Evolutionary conservation across 2,113 vertebrate genomes (phyloP).

Genomic region (Hoplias malabaricus): DNA sequence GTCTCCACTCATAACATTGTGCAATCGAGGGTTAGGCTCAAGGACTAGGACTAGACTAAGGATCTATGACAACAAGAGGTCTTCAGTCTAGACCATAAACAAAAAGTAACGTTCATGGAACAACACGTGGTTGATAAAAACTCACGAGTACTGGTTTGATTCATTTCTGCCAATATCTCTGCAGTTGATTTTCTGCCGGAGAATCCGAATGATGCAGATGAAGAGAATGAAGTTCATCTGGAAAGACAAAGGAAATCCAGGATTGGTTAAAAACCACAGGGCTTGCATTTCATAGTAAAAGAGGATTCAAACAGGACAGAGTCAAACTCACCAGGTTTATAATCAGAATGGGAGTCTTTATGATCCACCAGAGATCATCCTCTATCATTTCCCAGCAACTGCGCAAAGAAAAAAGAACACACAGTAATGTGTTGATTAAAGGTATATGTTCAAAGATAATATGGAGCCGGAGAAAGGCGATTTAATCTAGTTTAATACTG

Average conservation of each 20-base stretch:
- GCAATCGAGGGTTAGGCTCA: no score
- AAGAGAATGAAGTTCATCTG: conserved; percentile 94
- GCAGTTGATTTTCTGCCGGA: conserved; percentile 92
- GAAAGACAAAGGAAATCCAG: neutral
- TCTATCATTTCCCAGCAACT: conserved; percentile 92
- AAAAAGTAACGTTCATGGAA: no score
- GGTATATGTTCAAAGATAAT: no score
- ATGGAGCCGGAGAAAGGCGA: no score
- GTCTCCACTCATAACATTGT: no score
- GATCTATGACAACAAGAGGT: no score
- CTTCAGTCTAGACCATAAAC: no score
- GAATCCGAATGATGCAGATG: conserved; percentile 91
- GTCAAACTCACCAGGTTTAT: conserved; percentile 85
- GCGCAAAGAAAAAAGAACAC: conserved; percentile 20
- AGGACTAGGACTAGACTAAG: no score
- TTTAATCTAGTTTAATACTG: no score
- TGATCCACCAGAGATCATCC: conserved; percentile 90
- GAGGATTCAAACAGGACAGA: neutral
- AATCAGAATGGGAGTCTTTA: conserved; percentile 85
- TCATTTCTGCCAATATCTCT: conserved; percentile 87
- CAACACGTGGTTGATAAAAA: conserved; percentile 51
- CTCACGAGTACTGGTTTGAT: conserved; percentile 92
- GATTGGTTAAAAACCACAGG: neutral
- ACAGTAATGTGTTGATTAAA: neutral
- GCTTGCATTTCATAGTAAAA: neutral